These are phyloP conservation scores for Noctua pronuba DNA, from an alignment of 2,888 invertebrate species.

Conservation along the genomic window DNA sequence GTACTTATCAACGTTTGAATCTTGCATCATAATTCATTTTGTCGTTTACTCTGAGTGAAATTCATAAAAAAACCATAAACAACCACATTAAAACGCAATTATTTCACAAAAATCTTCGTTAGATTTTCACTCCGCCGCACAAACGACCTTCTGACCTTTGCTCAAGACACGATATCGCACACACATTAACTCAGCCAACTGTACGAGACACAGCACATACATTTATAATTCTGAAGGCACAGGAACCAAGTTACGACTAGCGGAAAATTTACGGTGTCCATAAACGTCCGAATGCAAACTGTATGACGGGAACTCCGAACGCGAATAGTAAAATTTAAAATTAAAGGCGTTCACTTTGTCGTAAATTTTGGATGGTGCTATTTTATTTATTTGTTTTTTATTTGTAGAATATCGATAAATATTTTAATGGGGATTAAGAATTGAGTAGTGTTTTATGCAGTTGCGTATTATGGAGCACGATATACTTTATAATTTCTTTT, in stretches of 20 bases:
- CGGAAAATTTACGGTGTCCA: conserved; percentile 67
- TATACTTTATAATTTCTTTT: no score
- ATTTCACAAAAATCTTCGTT: neutral
- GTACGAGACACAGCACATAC: conserved; percentile 54
- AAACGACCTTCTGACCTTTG: conserved; percentile 30
- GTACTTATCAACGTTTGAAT: neutral
- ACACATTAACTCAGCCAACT: conserved; percentile 46
- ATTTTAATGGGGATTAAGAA: conserved; percentile 9
- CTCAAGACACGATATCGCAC: conserved; percentile 36
- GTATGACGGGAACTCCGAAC: conserved; percentile 60
- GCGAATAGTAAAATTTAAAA: conserved; percentile 63
- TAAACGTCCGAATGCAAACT: conserved; percentile 68
- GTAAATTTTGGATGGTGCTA: conserved; percentile 56
- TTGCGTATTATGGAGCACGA: neutral
- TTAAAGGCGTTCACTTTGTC: conserved; percentile 62
- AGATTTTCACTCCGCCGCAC: conserved; percentile 1
- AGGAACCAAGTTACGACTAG: conserved; percentile 69
- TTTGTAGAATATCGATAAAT: conserved; percentile 34
- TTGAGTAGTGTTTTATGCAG: conserved; percentile 1
- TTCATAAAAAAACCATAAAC: neutral
- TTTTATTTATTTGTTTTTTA: conserved; percentile 52
- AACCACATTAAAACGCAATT: neutral
- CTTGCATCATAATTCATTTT: neutral
- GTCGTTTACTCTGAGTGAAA: neutral
- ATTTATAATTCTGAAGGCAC: conserved; percentile 62